Base-by-base conservation (phyloP, 2,888 invertebrate genomes). In the Seira musarum region DNA sequence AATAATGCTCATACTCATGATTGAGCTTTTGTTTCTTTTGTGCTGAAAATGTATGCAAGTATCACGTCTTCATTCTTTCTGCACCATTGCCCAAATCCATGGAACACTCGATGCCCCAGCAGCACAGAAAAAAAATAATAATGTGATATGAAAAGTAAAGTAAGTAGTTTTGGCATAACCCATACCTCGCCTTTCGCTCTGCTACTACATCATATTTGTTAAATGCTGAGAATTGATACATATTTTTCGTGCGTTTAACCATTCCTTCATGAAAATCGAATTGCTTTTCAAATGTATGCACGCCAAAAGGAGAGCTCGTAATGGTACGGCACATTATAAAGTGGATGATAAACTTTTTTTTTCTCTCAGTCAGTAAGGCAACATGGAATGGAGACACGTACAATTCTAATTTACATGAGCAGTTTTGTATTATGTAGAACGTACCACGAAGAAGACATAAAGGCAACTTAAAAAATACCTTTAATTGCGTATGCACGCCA, bases 321-420 rank as follows among this genome's bases (percentile, higher is more conserved):
- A 60, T 60, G 60, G 60, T 60, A 60, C 22, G 60, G 21, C 19
- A 60, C n/a, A 60, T 60, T 60, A 60, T 60, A 15, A 60, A n/a
- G 8, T n/a, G 15, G 21, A 60, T 60, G 60, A 60, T 60, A 60
- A 60, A 57, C 15, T 60, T 60, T 21, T 60, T 60, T 21, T 60
- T 40, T 40, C 40, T 8, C 40, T 8, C 13, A 8, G 40, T 40
- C 60, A 60, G 60, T 60, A 60, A 60, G 30, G 30, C 8, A 60
- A 21, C 60, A 60, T 21, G 60, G 60, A 21, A 30, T 30, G 30
- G 49, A 49, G 21, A 60, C 60, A 60, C 60, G 60, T 60, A 60
- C 60, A 60, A 15, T 60, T 60, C 60, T 60, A 19, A 60, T 60
- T 60, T 60, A 60, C 60, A 60, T 60, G 60, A 60, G 60, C 22